A percentile compares a stretch with the other conserved stretches of the same genome.
phyloP scores from a whole-genome alignment of 1,140 invertebrate genomes.

The Brachionus paranguensis region DNA sequence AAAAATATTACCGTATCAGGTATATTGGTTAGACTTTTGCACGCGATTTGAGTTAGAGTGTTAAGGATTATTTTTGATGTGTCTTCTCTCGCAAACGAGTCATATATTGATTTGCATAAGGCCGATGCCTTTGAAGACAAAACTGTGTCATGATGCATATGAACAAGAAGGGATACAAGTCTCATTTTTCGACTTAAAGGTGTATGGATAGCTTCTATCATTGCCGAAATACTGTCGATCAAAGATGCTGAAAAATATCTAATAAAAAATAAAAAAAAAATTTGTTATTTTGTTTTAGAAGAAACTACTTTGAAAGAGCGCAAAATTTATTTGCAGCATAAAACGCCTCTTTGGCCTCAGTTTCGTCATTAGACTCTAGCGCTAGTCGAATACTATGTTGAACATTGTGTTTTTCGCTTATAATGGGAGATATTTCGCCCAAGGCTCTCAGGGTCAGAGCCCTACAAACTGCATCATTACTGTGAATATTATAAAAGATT shows the following conservation, averaged over 20 bases:
- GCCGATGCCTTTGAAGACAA: background rate
- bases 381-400: slow-evolving; percentile 29
- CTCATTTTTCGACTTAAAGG: slow-evolving; percentile 35
- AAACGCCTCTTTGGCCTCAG: slow-evolving; percentile 32
- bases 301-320: slow-evolving; percentile 4
- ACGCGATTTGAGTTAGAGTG: background rate
- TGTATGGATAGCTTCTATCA: slow-evolving; percentile 30
- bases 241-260: slow-evolving; percentile 14
- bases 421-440: slow-evolving; percentile 30
- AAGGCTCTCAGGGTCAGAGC: slow-evolving; percentile 14
- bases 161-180: slow-evolving; percentile 18
- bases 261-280: background rate
- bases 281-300: background rate
- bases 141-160: slow-evolving; percentile 21
- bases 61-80: slow-evolving; percentile 14
- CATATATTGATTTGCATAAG: slow-evolving; percentile 18
- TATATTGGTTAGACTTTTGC: slow-evolving; percentile 10
- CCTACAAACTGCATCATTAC: slow-evolving; percentile 20
- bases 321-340: slow-evolving; percentile 39
- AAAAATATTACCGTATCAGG: slow-evolving; percentile 12
- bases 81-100: slow-evolving; percentile 27
- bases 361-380: slow-evolving; percentile 13
- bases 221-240: background rate
- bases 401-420: slow-evolving; percentile 35
- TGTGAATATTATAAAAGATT: slow-evolving; percentile 38